Percentiles rank a stretch among this genome's conserved stretches.
These are phyloP conservation scores for Drosophila prostipennis DNA, from an alignment of 2,888 invertebrate genomes.

Conservation along the genomic window DNA sequence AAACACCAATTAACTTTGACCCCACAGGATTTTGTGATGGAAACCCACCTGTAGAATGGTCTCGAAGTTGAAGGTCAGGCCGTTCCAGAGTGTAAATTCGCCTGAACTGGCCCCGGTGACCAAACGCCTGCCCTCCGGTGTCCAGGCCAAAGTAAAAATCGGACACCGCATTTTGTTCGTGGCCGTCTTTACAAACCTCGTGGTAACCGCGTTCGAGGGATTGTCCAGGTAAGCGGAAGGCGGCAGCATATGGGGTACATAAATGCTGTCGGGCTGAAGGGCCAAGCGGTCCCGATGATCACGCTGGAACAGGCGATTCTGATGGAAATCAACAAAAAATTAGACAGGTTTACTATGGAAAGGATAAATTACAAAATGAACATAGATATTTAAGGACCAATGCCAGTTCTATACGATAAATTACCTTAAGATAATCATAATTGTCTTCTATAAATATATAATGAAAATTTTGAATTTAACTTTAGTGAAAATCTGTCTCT, in stretches of 20 bases:
- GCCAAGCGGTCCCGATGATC: constrained; percentile 95
- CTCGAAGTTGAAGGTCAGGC: constrained; percentile 99
- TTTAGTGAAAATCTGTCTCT: too few relatives aligned
- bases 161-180: constrained; percentile 99
- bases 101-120: constrained; percentile 99
- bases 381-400: too few relatives aligned
- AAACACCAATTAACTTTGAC: not conserved
- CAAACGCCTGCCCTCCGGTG: constrained; percentile 98
- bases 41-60: constrained; percentile 96
- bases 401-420: too few relatives aligned
- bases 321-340: constrained; percentile 18
- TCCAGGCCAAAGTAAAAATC: constrained; percentile 99
- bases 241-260: constrained; percentile 96
- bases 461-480: too few relatives aligned
- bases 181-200: constrained; percentile 98
- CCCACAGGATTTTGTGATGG: not conserved
- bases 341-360: not conserved
- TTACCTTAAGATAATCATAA: too few relatives aligned
- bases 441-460: too few relatives aligned
- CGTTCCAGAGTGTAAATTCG: constrained; percentile 99
- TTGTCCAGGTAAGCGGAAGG: constrained; percentile 97
- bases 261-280: constrained; percentile 97
- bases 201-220: constrained; percentile 97
- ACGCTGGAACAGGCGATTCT: constrained; percentile 97
- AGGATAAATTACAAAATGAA: too few relatives aligned